A percentile compares a stretch with the other conserved stretches of the same genome.
Evolutionary conservation across 92 coral and sea anemone genomes (phyloP).

Genomic region (Blastomussa wellsi): DNA sequence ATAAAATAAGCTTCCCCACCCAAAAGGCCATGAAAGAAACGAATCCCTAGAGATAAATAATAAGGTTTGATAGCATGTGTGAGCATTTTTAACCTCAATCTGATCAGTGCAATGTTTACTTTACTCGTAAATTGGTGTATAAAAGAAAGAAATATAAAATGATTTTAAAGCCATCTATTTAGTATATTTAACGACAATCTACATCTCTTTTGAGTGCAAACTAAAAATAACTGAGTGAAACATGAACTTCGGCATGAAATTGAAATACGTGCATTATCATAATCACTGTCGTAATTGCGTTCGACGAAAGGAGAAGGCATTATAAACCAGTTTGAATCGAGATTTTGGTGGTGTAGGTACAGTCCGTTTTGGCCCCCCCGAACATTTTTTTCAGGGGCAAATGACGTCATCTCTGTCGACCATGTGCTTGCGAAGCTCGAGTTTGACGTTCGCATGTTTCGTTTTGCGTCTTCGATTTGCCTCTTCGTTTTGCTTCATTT

Average conservation of each 20-base stretch:
- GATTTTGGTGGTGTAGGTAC: too few relatives aligned
- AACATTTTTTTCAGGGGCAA: too few relatives aligned
- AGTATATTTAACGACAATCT: background rate
- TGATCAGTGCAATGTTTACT: background rate
- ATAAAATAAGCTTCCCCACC: background rate
- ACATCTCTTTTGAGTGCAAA: background rate
- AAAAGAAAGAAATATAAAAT: background rate
- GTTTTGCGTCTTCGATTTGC: too few relatives aligned
- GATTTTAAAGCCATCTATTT: background rate
- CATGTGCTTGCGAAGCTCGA: too few relatives aligned
- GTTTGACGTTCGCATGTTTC: too few relatives aligned
- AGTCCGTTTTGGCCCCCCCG: too few relatives aligned
- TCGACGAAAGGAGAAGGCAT: too few relatives aligned
- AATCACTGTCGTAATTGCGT: too few relatives aligned
- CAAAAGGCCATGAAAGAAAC: background rate
- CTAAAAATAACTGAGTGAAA: background rate
- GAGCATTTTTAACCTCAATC: background rate
- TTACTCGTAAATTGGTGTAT: background rate
- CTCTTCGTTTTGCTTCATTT: too few relatives aligned
- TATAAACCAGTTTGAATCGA: too few relatives aligned
- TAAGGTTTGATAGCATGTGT: background rate
- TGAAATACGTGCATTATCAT: background rate
- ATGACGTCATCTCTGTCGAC: too few relatives aligned
- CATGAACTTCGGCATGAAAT: background rate
- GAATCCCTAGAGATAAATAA: background rate